phyloP scores from a whole-genome alignment of 2,797 vertebrate species.

The Pteronotus mesoamericanus region DNA sequence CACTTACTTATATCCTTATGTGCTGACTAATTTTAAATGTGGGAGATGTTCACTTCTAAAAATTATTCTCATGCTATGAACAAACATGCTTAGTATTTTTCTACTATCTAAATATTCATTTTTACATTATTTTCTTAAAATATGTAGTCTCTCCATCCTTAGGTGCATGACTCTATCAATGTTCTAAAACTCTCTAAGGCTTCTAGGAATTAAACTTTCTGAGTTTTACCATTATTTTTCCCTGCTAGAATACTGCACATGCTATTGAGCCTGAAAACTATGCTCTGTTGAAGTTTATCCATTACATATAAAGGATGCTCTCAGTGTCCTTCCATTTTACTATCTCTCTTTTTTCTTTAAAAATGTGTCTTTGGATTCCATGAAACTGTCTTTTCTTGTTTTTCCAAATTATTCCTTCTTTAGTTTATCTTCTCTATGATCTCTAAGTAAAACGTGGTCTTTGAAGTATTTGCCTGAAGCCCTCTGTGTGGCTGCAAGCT shows the following conservation, averaged over 20 bases:
- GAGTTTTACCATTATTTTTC: neutral
- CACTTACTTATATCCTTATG: neutral
- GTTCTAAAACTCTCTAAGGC: neutral
- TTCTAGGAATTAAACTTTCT: neutral
- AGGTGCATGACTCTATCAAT: neutral
- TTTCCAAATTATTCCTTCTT: neutral
- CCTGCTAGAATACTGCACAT: neutral
- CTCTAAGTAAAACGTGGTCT: neutral
- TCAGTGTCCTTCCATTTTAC: neutral
- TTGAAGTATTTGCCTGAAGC: neutral
- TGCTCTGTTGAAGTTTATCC: neutral
- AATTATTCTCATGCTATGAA: neutral
- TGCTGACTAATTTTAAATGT: neutral
- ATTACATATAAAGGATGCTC: neutral
- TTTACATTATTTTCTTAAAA: slow-evolving; percentile 29
- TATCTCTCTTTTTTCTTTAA: neutral
- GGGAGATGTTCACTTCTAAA: neutral
- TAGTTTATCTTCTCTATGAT: neutral
- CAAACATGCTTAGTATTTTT: neutral
- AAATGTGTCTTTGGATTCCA: neutral
- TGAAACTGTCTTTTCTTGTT: neutral
- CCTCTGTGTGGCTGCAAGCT: neutral
- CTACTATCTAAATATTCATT: neutral
- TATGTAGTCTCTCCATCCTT: neutral
- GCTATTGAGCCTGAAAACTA: neutral